A percentile compares a stretch with the other conserved stretches of the same genome.
phyloP scores from a whole-genome alignment of 1,140 invertebrate species.

The Polyergus mexicanus region DNA sequence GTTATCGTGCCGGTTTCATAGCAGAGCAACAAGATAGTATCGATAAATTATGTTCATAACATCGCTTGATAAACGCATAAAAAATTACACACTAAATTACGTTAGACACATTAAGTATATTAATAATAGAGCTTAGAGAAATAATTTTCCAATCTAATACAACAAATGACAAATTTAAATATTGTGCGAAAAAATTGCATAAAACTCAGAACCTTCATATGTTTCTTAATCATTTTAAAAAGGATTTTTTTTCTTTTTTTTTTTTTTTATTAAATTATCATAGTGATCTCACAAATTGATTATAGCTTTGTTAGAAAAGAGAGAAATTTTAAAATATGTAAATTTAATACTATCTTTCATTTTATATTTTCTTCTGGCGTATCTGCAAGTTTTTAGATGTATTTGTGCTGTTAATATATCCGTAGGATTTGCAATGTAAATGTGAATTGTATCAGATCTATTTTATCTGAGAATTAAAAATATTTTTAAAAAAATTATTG shows the following conservation, averaged over 20 bases:
- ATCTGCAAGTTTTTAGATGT: neutral
- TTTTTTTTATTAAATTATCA: neutral
- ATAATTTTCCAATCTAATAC: neutral
- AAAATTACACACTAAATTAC: neutral
- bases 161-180: neutral
- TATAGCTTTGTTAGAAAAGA: neutral
- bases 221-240: neutral
- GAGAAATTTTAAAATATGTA: neutral
- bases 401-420: neutral
- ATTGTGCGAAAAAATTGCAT: neutral
- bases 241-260: neutral
- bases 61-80: neutral
- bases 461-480: neutral
- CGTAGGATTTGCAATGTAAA: neutral
- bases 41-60: constrained; percentile 12
- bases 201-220: neutral
- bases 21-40: neutral
- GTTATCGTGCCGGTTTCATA: constrained; percentile 12
- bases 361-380: neutral
- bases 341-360: neutral
- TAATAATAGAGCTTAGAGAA: neutral
- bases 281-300: neutral
- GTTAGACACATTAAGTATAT: neutral
- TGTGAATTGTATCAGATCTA: neutral
- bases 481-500: neutral